Conservation (phyloP, 2,888 invertebrate species). For the Lasioglossum zephyrum region DNA sequence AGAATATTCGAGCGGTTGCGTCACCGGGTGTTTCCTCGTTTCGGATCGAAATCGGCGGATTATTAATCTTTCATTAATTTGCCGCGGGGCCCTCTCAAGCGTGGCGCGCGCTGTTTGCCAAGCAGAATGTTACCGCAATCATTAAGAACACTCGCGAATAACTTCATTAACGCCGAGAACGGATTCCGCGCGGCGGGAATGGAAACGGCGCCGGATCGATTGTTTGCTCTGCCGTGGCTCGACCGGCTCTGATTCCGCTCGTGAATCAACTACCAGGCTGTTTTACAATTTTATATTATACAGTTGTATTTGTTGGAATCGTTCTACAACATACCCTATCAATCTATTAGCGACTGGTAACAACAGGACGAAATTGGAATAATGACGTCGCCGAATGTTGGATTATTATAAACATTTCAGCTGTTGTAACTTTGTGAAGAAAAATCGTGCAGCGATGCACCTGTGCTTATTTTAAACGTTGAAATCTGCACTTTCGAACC, state of each 20-base stretch:
- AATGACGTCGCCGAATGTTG: background rate
- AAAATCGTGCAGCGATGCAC: background rate
- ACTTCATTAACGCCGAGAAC: constrained; percentile 13
- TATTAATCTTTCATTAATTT: constrained; percentile 45
- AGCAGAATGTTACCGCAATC: constrained; percentile 39
- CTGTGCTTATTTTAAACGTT: rapidly evolving
- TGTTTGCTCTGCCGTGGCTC: background rate
- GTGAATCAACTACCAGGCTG: background rate
- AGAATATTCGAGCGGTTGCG: constrained; percentile 34
- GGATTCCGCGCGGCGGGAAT: background rate
- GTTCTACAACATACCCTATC: background rate
- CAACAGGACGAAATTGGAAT: background rate
- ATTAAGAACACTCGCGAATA: constrained; percentile 32
- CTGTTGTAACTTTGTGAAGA: too few species aligned
- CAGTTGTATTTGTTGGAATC: rapidly evolving
- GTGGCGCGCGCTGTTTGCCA: constrained; percentile 27
- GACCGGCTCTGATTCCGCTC: background rate
- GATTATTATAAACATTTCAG: background rate
- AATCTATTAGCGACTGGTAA: background rate
- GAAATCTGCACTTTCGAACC: background rate
- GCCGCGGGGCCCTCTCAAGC: constrained; percentile 24
- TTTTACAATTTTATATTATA: background rate
- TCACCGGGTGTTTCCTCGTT: constrained; percentile 42
- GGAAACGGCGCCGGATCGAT: background rate
- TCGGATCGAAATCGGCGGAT: constrained; percentile 21